phyloP scores from a whole-genome alignment of 2,797 vertebrate species.

The Chlorospingus semifuscus region DNA sequence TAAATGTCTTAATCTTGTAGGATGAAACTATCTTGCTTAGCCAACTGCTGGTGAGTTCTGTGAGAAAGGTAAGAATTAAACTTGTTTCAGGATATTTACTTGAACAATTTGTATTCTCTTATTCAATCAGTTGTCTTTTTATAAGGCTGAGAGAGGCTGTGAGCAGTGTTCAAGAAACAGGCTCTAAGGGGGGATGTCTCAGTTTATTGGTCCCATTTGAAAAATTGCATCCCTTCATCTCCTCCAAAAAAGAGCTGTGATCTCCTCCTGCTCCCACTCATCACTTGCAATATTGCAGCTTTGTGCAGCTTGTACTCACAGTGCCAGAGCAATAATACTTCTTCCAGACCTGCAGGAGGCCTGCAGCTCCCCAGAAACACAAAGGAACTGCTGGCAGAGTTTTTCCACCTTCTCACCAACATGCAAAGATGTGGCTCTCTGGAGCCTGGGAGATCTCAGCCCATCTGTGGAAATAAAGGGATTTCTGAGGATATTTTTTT shows the following conservation, averaged over 20 bases:
- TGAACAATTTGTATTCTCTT: neutral
- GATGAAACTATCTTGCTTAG: neutral
- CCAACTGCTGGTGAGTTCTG: neutral
- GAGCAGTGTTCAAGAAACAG: neutral
- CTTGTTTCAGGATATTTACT: neutral
- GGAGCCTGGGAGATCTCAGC: neutral
- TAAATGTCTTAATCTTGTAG: neutral
- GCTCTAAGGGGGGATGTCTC: neutral
- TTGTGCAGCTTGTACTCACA: slow-evolving; percentile 24
- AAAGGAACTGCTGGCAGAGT: neutral
- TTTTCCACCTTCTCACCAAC: neutral
- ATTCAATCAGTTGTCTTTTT: slow-evolving; percentile 2
- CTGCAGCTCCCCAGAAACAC: neutral
- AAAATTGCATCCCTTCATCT: slow-evolving; percentile 43
- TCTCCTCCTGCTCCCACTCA: neutral
- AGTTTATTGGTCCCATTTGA: slow-evolving; percentile 54
- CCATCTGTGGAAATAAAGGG: slow-evolving; percentile 30
- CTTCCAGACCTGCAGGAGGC: neutral
- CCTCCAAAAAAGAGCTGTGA: slow-evolving; percentile 17
- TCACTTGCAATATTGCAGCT: slow-evolving; percentile 2
- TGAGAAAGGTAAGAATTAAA: neutral
- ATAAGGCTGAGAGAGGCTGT: neutral
- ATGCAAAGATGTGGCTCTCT: neutral
- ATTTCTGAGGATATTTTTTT: neutral
- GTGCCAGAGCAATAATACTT: slow-evolving; percentile 8